Percentiles rank a stretch among this genome's conserved stretches.
phyloP scores from a whole-genome alignment of 2,888 invertebrate genomes.

The Eupeodes latifasciatus region DNA sequence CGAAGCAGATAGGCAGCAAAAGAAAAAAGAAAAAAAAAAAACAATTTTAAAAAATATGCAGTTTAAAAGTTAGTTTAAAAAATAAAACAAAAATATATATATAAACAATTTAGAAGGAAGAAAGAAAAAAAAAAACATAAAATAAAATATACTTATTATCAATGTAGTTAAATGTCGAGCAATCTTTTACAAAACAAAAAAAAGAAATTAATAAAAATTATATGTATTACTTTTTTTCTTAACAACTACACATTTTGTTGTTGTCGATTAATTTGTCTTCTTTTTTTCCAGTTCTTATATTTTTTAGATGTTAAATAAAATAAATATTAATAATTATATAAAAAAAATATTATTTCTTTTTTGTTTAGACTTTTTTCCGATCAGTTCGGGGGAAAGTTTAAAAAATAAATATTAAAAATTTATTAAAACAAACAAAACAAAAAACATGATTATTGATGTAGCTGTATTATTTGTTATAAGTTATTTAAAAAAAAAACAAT shows the following conservation, averaged over 20 bases:
- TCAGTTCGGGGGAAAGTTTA: not conserved
- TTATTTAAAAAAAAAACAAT: constrained; percentile 47
- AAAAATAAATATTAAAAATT: constrained; percentile 13
- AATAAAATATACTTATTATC: constrained; percentile 69
- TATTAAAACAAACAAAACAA: not conserved
- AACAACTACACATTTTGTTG: constrained; percentile 34
- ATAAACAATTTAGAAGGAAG: constrained; percentile 36
- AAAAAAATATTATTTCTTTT: constrained; percentile 13
- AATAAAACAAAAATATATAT: constrained; percentile 24
- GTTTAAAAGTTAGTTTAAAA: constrained; percentile 33
- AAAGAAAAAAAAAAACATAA: constrained; percentile 23
- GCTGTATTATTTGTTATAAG: constrained; percentile 66
- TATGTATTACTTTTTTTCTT: not conserved
- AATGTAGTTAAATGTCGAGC: constrained; percentile 74
- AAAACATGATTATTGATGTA: constrained; percentile 16
- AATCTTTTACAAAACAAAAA: constrained; percentile 57
- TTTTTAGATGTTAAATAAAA: constrained; percentile 48
- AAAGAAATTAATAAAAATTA: constrained; percentile 14
- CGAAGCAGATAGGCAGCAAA: constrained; percentile 59
- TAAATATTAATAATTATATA: constrained; percentile 19
- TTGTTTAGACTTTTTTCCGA: not conserved
- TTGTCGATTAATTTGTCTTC: constrained; percentile 3
- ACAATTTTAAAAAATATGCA: not conserved
- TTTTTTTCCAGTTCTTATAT: constrained; percentile 39
- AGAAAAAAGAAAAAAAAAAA: constrained; percentile 16